Percentiles rank a stretch among this genome's conserved stretches.
Conservation (phyloP, 2,113 vertebrate species). For the Prionailurus viverrinus region DNA sequence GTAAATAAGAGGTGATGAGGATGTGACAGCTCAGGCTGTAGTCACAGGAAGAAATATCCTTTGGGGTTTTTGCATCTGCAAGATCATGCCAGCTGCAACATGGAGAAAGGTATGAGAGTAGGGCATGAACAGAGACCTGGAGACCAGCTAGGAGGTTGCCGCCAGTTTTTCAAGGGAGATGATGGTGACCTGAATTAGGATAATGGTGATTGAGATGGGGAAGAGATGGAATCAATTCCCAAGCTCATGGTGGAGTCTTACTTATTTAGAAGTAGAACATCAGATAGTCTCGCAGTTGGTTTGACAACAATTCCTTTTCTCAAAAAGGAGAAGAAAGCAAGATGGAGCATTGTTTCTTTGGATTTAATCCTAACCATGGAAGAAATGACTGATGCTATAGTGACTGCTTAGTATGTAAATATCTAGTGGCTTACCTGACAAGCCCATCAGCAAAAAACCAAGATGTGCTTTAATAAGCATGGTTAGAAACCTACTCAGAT, state of each 20-base stretch:
- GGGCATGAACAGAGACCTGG: background rate
- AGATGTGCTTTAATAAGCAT: background rate
- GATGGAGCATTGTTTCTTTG: background rate
- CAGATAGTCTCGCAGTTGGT: background rate
- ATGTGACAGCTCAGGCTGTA: background rate
- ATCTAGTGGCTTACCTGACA: background rate
- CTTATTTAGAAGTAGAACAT: background rate
- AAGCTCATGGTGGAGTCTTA: background rate
- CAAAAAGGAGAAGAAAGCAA: background rate
- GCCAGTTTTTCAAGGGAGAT: background rate
- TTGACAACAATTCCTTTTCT: slow-evolving; percentile 29
- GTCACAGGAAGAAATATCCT: background rate
- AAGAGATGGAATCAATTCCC: background rate
- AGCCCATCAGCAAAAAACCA: background rate
- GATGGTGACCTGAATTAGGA: background rate
- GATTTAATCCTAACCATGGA: background rate
- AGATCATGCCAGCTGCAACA: background rate
- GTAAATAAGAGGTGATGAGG: background rate
- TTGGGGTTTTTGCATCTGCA: background rate
- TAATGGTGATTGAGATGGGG: background rate
- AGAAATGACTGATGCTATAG: background rate
- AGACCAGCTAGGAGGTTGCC: background rate
- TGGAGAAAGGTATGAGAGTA: background rate
- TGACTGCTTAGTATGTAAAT: background rate
- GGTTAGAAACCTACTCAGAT: background rate